Percentiles rank a stretch among this genome's conserved stretches.
These are phyloP conservation scores for Margaritifera margaritifera DNA, from an alignment of 2,888 invertebrate species.

Conservation along the genomic window DNA sequence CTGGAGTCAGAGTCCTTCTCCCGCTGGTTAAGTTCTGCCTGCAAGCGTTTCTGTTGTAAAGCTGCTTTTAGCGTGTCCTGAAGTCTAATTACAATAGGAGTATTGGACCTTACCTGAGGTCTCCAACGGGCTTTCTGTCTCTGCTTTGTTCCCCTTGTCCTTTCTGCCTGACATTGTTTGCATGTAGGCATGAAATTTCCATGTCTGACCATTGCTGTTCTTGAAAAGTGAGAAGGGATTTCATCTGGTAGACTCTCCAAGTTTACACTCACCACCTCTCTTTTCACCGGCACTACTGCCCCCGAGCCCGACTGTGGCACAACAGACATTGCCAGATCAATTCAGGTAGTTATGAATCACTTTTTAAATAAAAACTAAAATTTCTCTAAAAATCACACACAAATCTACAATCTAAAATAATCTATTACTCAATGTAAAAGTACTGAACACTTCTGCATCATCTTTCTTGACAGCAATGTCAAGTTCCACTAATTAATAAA, in stretches of 20 bases:
- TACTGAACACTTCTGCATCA: no score
- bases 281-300: slow-evolving; percentile 34
- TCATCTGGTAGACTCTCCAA: slow-evolving; percentile 63
- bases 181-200: slow-evolving; percentile 48
- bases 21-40: slow-evolving; percentile 36
- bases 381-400: no score
- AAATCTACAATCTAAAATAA: no score
- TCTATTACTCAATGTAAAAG: no score
- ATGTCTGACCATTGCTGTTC: slow-evolving; percentile 8
- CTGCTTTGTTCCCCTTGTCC: slow-evolving; percentile 38
- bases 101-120: slow-evolving; percentile 52
- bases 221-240: slow-evolving; percentile 11
- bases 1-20: slow-evolving; percentile 37
- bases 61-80: slow-evolving; percentile 61
- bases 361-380: no score
- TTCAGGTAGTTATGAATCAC: no score
- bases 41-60: slow-evolving; percentile 53
- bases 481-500: no score
- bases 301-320: slow-evolving; percentile 1
- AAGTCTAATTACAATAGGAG: slow-evolving; percentile 64
- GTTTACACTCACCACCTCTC: slow-evolving; percentile 54
- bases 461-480: no score
- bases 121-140: slow-evolving; percentile 40
- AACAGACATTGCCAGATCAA: no score
- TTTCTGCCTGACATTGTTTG: slow-evolving; percentile 63